Base-by-base conservation (phyloP, 2,888 invertebrate species). In the Caenorhabditis doughertyi region DNA sequence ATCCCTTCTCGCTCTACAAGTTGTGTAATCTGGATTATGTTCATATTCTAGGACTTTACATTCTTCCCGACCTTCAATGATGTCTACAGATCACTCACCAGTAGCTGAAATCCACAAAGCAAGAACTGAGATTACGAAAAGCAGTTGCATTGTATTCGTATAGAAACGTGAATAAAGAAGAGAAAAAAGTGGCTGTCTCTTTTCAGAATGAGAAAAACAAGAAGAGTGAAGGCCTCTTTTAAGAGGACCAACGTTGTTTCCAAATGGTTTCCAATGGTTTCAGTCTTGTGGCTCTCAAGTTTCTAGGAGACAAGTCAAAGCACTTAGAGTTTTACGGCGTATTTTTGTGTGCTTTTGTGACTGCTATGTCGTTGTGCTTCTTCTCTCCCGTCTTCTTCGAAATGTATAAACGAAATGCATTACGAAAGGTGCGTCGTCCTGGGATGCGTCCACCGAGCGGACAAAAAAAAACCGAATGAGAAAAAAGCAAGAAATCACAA, bases 181-280 rank as follows among this genome's bases (percentile, higher is more conserved):
- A 73, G 56, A 42, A 65, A 65, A 65, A 56, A 55, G 35, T 9
- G 44, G 23, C 23, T 42, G 60, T 51, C n/a, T n/a, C n/a, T 67
- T 35, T 67, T 23, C 25, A 11, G 35, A 53, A 53, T 62, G 39
- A n/a, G n/a, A 67, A 35, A 25, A 53, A 32, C 2, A 27, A 44
- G 42, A 23, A 39, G 39, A 35, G 25, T 62, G 47, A 62, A 62
- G 23, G 23, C 21, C 32, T n/a, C 39, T 27, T 13, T 13, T n/a
- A 16, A 27, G 35, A 55, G 64, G 73, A 35, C 53, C 74, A 13
- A 13, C 32, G 32, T 13, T 44, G 32, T 74, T 65, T 65, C 29
- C 27, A 44, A 27, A 29, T 35, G 49, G 76, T 76, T 60, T 76
- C 76, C 76, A 76, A 76, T 76, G 68, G 76, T 68, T 76, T 68